phyloP scores from a whole-genome alignment of 1,140 invertebrate species.

The Eulimnadia texana region DNA sequence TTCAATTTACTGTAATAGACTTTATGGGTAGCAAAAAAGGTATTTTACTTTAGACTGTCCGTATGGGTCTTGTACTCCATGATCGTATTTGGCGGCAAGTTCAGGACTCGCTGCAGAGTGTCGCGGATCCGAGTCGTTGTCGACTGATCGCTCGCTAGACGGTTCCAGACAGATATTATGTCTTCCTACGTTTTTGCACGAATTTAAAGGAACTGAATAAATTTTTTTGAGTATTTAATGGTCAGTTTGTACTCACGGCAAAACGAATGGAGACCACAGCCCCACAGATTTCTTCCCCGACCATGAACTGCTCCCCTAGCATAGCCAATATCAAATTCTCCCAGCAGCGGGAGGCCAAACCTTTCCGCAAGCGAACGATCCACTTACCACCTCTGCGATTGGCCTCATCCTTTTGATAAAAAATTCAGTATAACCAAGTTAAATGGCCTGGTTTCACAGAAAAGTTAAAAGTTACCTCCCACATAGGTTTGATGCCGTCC shows the following conservation, averaged over 20 bases:
- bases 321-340: constrained; percentile 97
- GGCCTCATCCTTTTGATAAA: constrained; percentile 55
- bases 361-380: constrained; percentile 85
- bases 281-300: constrained; percentile 96
- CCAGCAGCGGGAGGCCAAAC: constrained; percentile 89
- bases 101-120: constrained; percentile 80
- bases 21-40: constrained; percentile 8
- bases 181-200: constrained; percentile 59
- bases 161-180: constrained; percentile 95
- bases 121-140: constrained; percentile 85
- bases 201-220: too few species aligned
- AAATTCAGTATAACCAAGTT: constrained; percentile 1
- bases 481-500: constrained; percentile 96
- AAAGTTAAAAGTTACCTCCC: constrained; percentile 50
- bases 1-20: not conserved
- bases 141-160: constrained; percentile 71
- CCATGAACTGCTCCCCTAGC: constrained; percentile 96
- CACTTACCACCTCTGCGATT: constrained; percentile 94
- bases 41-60: constrained; percentile 51
- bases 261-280: constrained; percentile 88
- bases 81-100: constrained; percentile 77
- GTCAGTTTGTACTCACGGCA: constrained; percentile 43
- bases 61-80: constrained; percentile 95
- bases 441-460: not conserved
- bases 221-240: too few species aligned